phyloP scores from a whole-genome alignment of 2,888 invertebrate genomes.

The Temnothorax rugatulus region DNA sequence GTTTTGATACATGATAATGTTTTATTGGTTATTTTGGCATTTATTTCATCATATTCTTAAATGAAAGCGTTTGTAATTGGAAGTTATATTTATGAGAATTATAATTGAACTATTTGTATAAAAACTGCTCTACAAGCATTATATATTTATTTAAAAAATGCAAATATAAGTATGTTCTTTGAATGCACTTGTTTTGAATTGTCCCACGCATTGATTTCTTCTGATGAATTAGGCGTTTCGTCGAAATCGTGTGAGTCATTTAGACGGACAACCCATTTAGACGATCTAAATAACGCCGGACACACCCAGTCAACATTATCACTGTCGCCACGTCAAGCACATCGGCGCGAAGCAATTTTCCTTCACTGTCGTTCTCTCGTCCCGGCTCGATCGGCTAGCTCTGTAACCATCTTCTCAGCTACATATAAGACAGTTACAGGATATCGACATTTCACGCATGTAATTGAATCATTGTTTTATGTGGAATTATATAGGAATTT shows the following conservation, averaged over 20 bases:
- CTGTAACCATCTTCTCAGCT: not conserved
- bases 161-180: not conserved
- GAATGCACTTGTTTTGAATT: not conserved
- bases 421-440: not conserved
- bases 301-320: conserved; percentile 48
- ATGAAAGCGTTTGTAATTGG: not conserved
- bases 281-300: conserved; percentile 35
- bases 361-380: conserved; percentile 31
- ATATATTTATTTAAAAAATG: not conserved
- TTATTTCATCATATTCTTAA: not conserved
- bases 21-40: not conserved
- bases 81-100: not conserved
- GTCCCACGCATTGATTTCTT: not conserved
- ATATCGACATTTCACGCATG: not conserved
- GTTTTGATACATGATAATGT: not conserved
- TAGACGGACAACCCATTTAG: conserved; percentile 24
- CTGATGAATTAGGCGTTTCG: conserved; percentile 18
- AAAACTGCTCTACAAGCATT: not conserved
- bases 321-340: conserved; percentile 28
- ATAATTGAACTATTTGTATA: not conserved
- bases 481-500: not conserved
- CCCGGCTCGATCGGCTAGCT: not conserved
- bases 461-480: not conserved
- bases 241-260: conserved; percentile 33
- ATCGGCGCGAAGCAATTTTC: conserved; percentile 48